These are phyloP conservation scores for Helicoverpa assulta DNA, from an alignment of 2,888 invertebrate genomes.

Conservation along the genomic window DNA sequence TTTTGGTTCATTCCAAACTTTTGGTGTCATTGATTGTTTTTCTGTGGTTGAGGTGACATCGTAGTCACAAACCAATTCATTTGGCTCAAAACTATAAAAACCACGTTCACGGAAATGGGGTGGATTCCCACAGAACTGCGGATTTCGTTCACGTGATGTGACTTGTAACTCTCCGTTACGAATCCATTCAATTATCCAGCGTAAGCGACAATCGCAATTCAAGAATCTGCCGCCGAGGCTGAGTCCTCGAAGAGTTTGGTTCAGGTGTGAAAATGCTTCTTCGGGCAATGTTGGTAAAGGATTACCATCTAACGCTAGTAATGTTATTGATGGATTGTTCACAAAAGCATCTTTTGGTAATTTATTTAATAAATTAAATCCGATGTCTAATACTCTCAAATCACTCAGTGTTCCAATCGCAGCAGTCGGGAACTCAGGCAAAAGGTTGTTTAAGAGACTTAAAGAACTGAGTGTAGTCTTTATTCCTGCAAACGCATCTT, in stretches of 20 bases:
- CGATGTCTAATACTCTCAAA: slow-evolving; percentile 96
- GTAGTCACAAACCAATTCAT: slow-evolving; percentile 92
- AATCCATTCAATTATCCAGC: slow-evolving; percentile 98
- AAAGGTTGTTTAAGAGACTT: slow-evolving; percentile 96
- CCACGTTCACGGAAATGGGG: slow-evolving; percentile 94
- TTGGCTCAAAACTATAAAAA: slow-evolving; percentile 96
- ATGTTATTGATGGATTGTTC: slow-evolving; percentile 95
- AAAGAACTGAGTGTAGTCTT: slow-evolving; percentile 95
- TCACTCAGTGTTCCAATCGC: slow-evolving; percentile 95
- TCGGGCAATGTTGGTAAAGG: slow-evolving; percentile 96
- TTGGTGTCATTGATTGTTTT: slow-evolving; percentile 66
- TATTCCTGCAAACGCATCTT: slow-evolving; percentile 94
- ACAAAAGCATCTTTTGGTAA: slow-evolving; percentile 95
- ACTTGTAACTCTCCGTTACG: slow-evolving; percentile 96
- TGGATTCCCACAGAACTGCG: slow-evolving; percentile 97
- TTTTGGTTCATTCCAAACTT: slow-evolving; percentile 69
- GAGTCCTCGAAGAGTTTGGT: slow-evolving; percentile 95
- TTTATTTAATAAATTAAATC: slow-evolving; percentile 96
- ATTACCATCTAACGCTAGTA: slow-evolving; percentile 97
- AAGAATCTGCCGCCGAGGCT: slow-evolving; percentile 97
- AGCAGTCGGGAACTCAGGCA: slow-evolving; percentile 96
- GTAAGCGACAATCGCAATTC: slow-evolving; percentile 96
- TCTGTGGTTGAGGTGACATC: slow-evolving; percentile 73
- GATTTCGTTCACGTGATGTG: slow-evolving; percentile 97
- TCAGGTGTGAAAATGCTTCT: slow-evolving; percentile 94